Base-by-base conservation (phyloP, 2,113 vertebrate species). In the rat (Rattus norvegicus) region DNA sequence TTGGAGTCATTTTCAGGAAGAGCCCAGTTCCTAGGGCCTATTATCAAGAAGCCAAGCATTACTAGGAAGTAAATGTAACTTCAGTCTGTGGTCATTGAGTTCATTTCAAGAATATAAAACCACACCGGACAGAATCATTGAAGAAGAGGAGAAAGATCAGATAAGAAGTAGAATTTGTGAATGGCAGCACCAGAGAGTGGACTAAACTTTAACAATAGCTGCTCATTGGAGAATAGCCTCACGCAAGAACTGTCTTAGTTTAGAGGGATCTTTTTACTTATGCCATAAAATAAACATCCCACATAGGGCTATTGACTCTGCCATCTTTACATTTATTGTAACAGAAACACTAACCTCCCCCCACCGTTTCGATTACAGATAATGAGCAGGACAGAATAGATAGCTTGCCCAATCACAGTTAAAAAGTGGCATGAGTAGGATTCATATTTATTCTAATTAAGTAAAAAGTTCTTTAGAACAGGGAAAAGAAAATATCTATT, bases 71-170 rank as follows among this genome's bases (percentile, higher is more conserved):
- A 91, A 56, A 90, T 72, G 73, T 79, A 87, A 79, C 17, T 36
- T 90, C 65, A 76, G 52, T 0, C 52, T 87, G 52, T 28, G 12
- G 14, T 8, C n/a, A 84, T 5, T 73, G 75, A 69, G 73, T 56
- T n/a, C n/a, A 88, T 88, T 54, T 91, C 47, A 96, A 89, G 9
- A 87, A 75, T 39, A 39, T 47, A 47, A 65, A 36, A 88, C 36
- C 2, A 88, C 65, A 85, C 39, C 36, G 92, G 13, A 87, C 0
- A 95, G 43, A 96, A 72, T 52, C 88, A 5, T 61, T 2, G 86
- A 92, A 73, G 33, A 14, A 65, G 2, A 75, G 14, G 33, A 73
- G 56, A 73, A 84, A n/a, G 85, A 54, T 93, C 75, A 88, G 63
- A 75, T 30, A 80, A 77, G 22, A 84, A 52, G 2, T 33, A 52